Evolutionary conservation across 2,797 vertebrate genomes (phyloP), one percentile per base, ranked within the genome.

Genomic region (Pipistrellus kuhlii): DNA sequence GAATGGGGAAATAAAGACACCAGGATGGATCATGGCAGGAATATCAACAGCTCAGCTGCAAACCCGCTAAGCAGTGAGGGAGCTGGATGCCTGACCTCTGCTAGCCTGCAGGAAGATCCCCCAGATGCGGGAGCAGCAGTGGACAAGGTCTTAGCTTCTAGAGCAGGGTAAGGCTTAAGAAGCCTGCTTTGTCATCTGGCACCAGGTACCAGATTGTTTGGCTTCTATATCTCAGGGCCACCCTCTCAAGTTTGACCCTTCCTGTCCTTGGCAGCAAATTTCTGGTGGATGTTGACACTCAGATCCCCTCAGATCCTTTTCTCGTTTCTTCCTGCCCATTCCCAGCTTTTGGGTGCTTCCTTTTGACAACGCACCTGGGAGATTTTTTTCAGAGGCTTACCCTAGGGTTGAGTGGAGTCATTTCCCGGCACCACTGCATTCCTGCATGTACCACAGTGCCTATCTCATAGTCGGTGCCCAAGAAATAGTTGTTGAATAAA

Each of bases 1-100:
- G 97, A 97, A 96, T 53, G 95, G 91, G 66, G 55, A 82, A 64
- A 85, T 72, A 68, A 95, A 66, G 55, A 66, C 73, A 32, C 59
- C 18, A 62, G 90, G 91, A 73, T 62, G 92, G 92, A 48, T 51
- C 84, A 53, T 83, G 80, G 72, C 89, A 77, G 64, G 96, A 94
- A 95, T 91, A 90, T 44, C 91, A 94, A 84, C 64, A 69, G 80
- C 64, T 20, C 18, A 86, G 62, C 88, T 88, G 80, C 55, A 46
- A 68, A 59, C 94, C 91, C 55, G 95, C 27, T 8, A 53, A 81
- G 30, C 35, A 44, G 30, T 32, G 46, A 25, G 35, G 1, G 30
- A 75, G 27, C 46, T 53, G 32, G 44, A 9, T 25, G 72, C 27
- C 59, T 27, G 66, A 23, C 55, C 51, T 51, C 13, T 51, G 25